Evolutionary conservation across 2,113 vertebrate species (phyloP).

Genomic region (Menidia beryllina): DNA sequence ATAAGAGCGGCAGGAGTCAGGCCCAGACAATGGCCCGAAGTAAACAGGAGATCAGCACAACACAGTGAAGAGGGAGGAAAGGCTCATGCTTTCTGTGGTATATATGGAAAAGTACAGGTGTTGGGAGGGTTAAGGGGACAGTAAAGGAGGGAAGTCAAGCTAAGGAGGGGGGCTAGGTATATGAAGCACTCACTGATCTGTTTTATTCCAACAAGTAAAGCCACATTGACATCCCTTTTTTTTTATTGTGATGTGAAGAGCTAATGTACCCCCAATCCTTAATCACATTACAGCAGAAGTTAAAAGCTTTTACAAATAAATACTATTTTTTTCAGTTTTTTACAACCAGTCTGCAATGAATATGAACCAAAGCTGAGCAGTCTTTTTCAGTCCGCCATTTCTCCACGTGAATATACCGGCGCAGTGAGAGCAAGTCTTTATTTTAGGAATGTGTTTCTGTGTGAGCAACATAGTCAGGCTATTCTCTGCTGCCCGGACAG

Average conservation of each 20-base stretch:
- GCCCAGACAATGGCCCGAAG: constrained; percentile 47
- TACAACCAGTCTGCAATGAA: background rate
- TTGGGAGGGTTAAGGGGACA: background rate
- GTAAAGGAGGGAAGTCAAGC: constrained; percentile 38
- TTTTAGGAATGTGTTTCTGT: constrained; percentile 31
- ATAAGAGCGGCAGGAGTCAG: constrained; percentile 10
- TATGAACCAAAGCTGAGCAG: background rate
- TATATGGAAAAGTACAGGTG: constrained; percentile 46
- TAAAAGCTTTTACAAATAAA: constrained; percentile 39
- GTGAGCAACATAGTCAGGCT: constrained; percentile 29
- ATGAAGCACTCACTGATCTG: background rate
- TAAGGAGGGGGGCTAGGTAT: constrained; percentile 43
- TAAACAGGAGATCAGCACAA: constrained; percentile 72
- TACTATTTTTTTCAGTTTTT: background rate
- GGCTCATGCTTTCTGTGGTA: constrained; percentile 6
- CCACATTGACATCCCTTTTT: background rate
- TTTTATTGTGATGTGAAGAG: background rate
- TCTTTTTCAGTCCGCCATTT: background rate
- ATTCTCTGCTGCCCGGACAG: constrained; percentile 21
- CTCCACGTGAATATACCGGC: background rate
- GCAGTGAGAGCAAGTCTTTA: constrained; percentile 1
- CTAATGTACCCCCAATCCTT: background rate
- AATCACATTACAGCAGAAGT: background rate
- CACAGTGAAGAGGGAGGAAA: constrained; percentile 20
- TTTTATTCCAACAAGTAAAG: constrained; percentile 22